Evolutionary conservation across 2,888 invertebrate genomes (phyloP).

Genomic region (Patella caerulea): DNA sequence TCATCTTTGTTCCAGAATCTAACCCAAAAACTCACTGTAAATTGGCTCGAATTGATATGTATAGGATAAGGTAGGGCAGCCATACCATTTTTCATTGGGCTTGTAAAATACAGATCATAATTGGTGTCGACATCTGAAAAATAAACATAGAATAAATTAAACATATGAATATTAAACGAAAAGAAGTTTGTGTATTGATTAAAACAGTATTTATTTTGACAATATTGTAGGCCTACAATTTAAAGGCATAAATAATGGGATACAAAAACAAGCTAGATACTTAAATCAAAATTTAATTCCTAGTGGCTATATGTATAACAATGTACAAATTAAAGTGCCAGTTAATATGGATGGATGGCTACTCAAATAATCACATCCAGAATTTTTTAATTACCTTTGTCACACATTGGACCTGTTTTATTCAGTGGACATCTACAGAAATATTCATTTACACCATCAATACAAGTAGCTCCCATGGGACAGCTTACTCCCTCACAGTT

Average conservation of each 20-base stretch:
- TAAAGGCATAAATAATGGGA: too few species aligned
- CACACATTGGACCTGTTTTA: slow-evolving; percentile 94
- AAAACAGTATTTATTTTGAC: too few species aligned
- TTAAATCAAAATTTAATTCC: too few species aligned
- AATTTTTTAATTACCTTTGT: slow-evolving; percentile 82
- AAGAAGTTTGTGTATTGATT: too few species aligned
- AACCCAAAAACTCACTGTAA: slow-evolving; percentile 96
- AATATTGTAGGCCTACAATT: too few species aligned
- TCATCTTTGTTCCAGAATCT: slow-evolving; percentile 75
- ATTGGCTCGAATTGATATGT: slow-evolving; percentile 78
- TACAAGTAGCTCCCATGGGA: slow-evolving; percentile 61
- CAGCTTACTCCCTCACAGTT: slow-evolving; percentile 90
- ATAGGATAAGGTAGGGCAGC: slow-evolving; percentile 95
- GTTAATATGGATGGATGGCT: not conserved
- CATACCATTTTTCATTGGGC: slow-evolving; percentile 85
- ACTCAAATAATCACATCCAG: not conserved
- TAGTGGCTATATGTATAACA: not conserved
- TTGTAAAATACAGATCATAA: slow-evolving; percentile 96
- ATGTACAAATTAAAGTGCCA: slow-evolving; percentile 6
- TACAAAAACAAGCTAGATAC: too few species aligned
- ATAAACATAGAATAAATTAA: too few species aligned
- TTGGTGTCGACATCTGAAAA: slow-evolving; percentile 94
- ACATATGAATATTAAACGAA: too few species aligned
- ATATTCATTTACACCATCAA: slow-evolving; percentile 79
- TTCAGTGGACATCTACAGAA: slow-evolving; percentile 98